phyloP scores from a whole-genome alignment of 2,888 invertebrate genomes.

The Epinotia bilunana region DNA sequence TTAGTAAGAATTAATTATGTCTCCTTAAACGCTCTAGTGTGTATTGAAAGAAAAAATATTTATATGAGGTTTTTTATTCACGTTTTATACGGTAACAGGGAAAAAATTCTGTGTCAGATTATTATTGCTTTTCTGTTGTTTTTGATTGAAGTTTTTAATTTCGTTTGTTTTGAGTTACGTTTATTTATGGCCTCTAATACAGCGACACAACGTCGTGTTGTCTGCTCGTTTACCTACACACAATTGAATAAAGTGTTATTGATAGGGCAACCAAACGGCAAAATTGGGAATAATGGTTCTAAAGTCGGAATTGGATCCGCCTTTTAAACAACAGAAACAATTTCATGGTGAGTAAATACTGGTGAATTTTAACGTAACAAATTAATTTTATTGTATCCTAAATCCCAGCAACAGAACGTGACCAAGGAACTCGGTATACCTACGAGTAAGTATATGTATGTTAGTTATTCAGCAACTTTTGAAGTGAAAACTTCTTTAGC shows the following conservation, averaged over 20 bases:
- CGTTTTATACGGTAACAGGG: background rate
- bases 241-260: background rate
- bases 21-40: no score
- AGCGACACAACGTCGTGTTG: no score
- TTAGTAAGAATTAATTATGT: background rate
- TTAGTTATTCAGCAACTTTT: no score
- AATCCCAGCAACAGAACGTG: no score
- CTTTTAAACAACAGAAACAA: conserved; percentile 29
- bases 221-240: no score
- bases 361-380: background rate
- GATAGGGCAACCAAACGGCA: background rate
- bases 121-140: background rate
- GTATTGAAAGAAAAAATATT: no score
- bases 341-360: conserved; percentile 32
- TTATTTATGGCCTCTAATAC: background rate
- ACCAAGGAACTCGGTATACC: no score
- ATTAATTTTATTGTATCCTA: no score
- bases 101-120: background rate
- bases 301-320: conserved; percentile 28
- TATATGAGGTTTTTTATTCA: no score
- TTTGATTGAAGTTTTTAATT: background rate
- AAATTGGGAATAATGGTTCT: conserved; percentile 6
- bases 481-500: no score
- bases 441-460: no score
- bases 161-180: background rate